Evolutionary conservation across 1,140 invertebrate species (phyloP).

Genomic region (Leptinotarsa texana): DNA sequence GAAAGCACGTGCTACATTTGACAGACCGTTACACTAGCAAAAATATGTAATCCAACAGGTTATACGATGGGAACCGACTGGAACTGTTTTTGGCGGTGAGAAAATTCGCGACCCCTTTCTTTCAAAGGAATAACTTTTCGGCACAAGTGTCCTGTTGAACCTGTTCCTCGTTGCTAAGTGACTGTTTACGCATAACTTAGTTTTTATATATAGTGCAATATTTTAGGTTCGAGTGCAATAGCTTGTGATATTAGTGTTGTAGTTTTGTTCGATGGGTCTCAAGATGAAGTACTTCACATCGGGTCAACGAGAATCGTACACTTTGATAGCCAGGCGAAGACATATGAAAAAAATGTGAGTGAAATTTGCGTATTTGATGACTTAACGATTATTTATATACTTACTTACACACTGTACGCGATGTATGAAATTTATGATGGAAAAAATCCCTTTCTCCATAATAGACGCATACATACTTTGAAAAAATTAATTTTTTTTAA

Average conservation of each 20-base stretch:
- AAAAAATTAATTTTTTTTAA: too few species aligned
- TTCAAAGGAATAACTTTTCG: slow-evolving; percentile 2
- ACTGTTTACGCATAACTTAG: background rate
- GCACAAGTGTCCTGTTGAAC: slow-evolving; percentile 9
- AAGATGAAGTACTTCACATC: slow-evolving; percentile 60
- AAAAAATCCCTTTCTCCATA: too few species aligned
- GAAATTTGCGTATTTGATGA: background rate
- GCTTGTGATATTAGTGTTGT: slow-evolving; percentile 29
- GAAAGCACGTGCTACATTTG: background rate
- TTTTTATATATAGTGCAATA: slow-evolving; percentile 20
- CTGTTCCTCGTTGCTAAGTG: background rate
- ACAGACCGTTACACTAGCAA: background rate
- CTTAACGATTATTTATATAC: too few species aligned
- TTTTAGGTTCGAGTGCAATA: slow-evolving; percentile 30
- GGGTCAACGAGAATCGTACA: slow-evolving; percentile 60
- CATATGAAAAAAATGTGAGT: slow-evolving; percentile 61
- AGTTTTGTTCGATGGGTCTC: slow-evolving; percentile 37
- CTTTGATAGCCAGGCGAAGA: slow-evolving; percentile 58
- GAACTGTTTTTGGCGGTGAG: slow-evolving; percentile 2
- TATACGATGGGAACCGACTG: background rate
- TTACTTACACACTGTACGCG: too few species aligned
- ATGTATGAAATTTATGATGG: too few species aligned
- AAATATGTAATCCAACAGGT: slow-evolving; percentile 4
- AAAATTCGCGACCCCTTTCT: slow-evolving; percentile 7
- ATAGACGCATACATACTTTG: too few species aligned